Evolutionary conservation across 64 coral and sea anemone genomes (phyloP), one percentile per base, ranked within the genome.

Genomic region (Platygyra sinensis): DNA sequence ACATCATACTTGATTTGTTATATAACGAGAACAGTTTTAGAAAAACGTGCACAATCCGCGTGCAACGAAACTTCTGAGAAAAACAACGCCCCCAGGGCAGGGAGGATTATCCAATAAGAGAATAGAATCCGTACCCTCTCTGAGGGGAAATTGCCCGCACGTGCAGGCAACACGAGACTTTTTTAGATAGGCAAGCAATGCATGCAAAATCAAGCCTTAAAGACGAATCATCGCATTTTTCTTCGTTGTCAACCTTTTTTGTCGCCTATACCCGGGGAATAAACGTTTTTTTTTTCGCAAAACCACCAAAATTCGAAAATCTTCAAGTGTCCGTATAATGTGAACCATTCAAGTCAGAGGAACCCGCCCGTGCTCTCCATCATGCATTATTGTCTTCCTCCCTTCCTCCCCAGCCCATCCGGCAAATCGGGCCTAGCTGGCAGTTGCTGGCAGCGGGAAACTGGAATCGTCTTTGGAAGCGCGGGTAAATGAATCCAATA

Each of bases 171-270:
- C 52, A 80, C 78, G 60, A 1, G 80, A 67, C 61, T 67, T 1
- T 57, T 29, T 9, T 17, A 83, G 31, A n/a, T 11, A 65, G 80
- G 80, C 29, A 83, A 65, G 61, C 80, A 83, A 39, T 67, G 80
- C 80, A 62, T 83, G 61, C 31, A 67, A 79, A 79, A 46, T 46
- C 4, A 46, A 46, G 7, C 42, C 5, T 46, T 5, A 0, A 6
- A 46, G 5, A n/a, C n/a, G 5, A 46, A 46, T 46, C 5, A 5
- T 46, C 42, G 42, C 42, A 46, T 46, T 46, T 46, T 46, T 36
- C n/a, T n/a, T n/a, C n/a, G n/a, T n/a, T n/a, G n/a, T n/a, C n/a
- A n/a, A n/a, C n/a, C n/a, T n/a, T 46, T 46, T 46, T 46, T 8
- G 42, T 46, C 42, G 4, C 7, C 42, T 6, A 46, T 39, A 3